Evolutionary conservation across 1,140 invertebrate species (phyloP), one percentile per base, ranked within the genome.

Genomic region (Metaphire vulgaris): DNA sequence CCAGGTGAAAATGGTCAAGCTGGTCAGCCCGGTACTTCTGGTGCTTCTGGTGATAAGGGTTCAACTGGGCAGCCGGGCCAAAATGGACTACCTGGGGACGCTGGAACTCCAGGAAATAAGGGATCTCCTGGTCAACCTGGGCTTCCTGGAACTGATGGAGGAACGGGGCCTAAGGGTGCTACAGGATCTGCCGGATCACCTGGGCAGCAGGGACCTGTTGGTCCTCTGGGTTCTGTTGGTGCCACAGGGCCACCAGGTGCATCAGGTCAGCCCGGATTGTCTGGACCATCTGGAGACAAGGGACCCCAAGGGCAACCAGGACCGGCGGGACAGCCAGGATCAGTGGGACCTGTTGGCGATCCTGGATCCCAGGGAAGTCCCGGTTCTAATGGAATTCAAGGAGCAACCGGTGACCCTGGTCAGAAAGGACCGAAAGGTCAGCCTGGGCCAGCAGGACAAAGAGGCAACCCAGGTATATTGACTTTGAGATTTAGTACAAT

Each of bases 11-110:
- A 68, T 0, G 92, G 93, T 74, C 92, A 94, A 87, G 85, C 92
- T 82, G 93, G 93, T n/a, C 87, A 92, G 74, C 92, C 93, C 87
- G 93, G 92, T 16, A 88, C 91, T 14, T 87, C 91, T 1, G 92
- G 92, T 1, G 88, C 91, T n/a, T 89, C 90, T 6, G 92, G 78
- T 75, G 76, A 74, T 69, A 34, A 80, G 78, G 81, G 92, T 28
- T 85, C 92, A 41, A 87, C 92, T 85, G 92, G 92, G 79, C 89
- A 90, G 76, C 31, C 33, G 31, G 72, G 72, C 31, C 33, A 56
- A 21, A 41, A 73, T n/a, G 34, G 32, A 41, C 15, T 34, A 26
- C 28, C 16, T 16, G 28, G 34, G 21, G 41, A 56, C 21, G 41
- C 21, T 12, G 41, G 41, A 56, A 6, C 41, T 56, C 6, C 41